Evolutionary conservation across 2,113 vertebrate genomes (phyloP).

Genomic region (Stigmatopora argus): DNA sequence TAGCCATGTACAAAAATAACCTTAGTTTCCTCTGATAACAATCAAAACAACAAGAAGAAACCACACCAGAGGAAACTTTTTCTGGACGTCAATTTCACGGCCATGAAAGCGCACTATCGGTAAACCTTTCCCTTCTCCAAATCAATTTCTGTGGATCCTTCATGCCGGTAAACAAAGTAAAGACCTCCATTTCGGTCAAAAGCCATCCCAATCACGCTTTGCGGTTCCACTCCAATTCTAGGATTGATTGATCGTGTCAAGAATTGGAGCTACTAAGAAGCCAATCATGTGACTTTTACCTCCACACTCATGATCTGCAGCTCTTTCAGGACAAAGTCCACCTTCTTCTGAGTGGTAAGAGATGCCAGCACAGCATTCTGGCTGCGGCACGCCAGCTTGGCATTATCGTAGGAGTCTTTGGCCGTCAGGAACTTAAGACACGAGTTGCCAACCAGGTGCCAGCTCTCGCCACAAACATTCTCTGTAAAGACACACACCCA

Average conservation of each 20-base stretch:
- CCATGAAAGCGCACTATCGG: constrained; percentile 17
- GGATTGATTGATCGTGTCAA: constrained; percentile 23
- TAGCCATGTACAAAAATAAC: background rate
- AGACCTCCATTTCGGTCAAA: constrained; percentile 8
- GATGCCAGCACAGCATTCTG: constrained; percentile 86
- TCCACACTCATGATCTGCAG: constrained; percentile 81
- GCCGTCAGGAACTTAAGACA: constrained; percentile 87
- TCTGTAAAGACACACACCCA: constrained; percentile 61
- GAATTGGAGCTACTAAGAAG: constrained; percentile 1
- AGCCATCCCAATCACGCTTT: constrained; percentile 20
- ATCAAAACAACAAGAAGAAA: background rate
- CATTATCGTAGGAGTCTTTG: constrained; percentile 90
- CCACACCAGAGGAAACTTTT: background rate
- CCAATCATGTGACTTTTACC: constrained; percentile 65
- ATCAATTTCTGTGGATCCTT: constrained; percentile 36
- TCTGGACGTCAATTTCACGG: background rate
- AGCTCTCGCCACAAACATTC: constrained; percentile 88
- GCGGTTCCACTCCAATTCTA: constrained; percentile 7
- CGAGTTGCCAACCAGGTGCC: constrained; percentile 92
- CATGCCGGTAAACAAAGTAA: constrained; percentile 36
- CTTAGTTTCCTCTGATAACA: background rate
- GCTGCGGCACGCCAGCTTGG: constrained; percentile 85
- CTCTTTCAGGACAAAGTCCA: constrained; percentile 93
- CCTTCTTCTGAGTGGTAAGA: constrained; percentile 89
- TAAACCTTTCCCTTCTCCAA: constrained; percentile 18